A percentile compares a stretch with the other conserved stretches of the same genome.
Conservation (phyloP, 2,888 invertebrate species). For the Peribatodes rhomboidaria region DNA sequence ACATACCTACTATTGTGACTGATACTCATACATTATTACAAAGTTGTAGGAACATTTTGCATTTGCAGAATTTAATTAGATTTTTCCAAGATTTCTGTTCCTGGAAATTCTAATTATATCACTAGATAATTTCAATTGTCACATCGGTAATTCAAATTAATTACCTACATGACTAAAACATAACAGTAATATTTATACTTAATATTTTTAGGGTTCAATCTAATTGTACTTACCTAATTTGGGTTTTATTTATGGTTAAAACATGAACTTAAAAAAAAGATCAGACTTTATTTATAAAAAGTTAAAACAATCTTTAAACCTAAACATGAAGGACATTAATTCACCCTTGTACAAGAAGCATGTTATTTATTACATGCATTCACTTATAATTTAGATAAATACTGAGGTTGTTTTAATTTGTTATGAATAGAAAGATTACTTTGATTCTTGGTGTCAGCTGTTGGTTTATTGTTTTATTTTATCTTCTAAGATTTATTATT, state of each 20-base stretch:
- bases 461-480: no score
- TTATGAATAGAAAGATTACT: no score
- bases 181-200: not conserved
- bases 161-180: not conserved
- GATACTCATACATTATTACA: not conserved
- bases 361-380: no score
- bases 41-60: not conserved
- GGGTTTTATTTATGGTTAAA: constrained; percentile 2
- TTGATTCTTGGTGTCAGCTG: no score
- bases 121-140: not conserved
- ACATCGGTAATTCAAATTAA: not conserved
- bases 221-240: not conserved
- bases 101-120: no score
- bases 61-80: not conserved
- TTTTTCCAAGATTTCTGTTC: not conserved
- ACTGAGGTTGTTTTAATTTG: no score
- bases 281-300: not conserved
- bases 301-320: not conserved
- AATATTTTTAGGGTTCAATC: not conserved
- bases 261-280: no score
- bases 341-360: not conserved
- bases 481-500: no score
- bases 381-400: no score
- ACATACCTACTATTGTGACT: constrained; percentile 4
- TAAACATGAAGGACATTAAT: not conserved